Evolutionary conservation across 2,797 vertebrate genomes (phyloP).

Genomic region (Alauda arvensis): DNA sequence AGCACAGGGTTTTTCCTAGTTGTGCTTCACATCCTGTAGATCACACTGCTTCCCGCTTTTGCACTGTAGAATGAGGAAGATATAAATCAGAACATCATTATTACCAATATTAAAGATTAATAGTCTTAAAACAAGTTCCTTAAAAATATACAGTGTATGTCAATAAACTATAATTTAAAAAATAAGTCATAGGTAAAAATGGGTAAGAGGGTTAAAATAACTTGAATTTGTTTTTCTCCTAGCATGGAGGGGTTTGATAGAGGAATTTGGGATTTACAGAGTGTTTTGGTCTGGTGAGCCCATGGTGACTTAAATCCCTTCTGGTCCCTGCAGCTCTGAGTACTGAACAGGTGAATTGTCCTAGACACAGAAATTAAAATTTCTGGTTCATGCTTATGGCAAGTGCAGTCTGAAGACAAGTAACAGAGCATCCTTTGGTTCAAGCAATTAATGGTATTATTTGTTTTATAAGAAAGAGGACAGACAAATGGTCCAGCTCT

Average conservation of each 20-base stretch:
- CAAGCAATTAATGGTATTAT: not conserved
- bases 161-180: not conserved
- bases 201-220: not conserved
- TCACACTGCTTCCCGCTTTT: not conserved
- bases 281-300: not conserved
- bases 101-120: not conserved
- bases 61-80: not conserved
- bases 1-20: not conserved
- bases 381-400: not conserved
- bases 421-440: not conserved
- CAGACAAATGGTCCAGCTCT: not conserved
- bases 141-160: not conserved
- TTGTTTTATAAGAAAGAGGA: not conserved
- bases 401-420: not conserved
- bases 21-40: not conserved
- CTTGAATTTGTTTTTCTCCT: not conserved
- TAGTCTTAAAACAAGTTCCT: not conserved
- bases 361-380: not conserved
- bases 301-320: not conserved
- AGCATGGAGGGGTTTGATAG: not conserved
- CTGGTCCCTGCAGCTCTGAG: not conserved
- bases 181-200: not conserved
- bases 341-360: not conserved
- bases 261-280: not conserved
- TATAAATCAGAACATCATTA: not conserved